Evolutionary conservation across 2,888 invertebrate species (phyloP).

Genomic region (Spicauda simplicius): DNA sequence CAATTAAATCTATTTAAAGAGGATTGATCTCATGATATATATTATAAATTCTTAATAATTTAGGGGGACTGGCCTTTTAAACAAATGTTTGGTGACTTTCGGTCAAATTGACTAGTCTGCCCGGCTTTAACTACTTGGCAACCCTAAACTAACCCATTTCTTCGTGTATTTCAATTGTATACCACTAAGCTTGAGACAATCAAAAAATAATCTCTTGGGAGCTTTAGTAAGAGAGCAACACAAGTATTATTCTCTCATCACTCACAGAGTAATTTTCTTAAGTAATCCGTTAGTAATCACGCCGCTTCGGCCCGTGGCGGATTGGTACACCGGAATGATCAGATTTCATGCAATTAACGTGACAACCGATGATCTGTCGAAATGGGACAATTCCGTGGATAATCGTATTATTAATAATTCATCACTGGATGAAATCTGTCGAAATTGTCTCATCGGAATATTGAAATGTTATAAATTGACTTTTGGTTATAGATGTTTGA

Average conservation of each 20-base stretch:
- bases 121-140: too few species aligned
- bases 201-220: not conserved
- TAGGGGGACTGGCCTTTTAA: too few species aligned
- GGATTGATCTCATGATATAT: too few species aligned
- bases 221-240: too few species aligned
- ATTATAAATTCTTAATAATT: too few species aligned
- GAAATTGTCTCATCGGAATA: not conserved
- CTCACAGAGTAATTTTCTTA: not conserved
- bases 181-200: not conserved
- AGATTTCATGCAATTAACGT: not conserved
- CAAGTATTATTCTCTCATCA: not conserved
- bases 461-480: not conserved
- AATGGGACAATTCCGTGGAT: slow-evolving; percentile 4
- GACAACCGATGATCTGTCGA: not conserved
- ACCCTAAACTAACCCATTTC: too few species aligned
- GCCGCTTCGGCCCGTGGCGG: not conserved
- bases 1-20: too few species aligned
- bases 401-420: not conserved
- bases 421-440: not conserved
- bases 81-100: too few species aligned
- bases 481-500: not conserved
- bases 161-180: not conserved
- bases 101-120: too few species aligned
- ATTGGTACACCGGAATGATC: slow-evolving; percentile 3
- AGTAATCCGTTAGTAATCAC: slow-evolving; percentile 1